Base-by-base conservation (phyloP, 2,888 invertebrate genomes). In the Synergus itoensis region DNA sequence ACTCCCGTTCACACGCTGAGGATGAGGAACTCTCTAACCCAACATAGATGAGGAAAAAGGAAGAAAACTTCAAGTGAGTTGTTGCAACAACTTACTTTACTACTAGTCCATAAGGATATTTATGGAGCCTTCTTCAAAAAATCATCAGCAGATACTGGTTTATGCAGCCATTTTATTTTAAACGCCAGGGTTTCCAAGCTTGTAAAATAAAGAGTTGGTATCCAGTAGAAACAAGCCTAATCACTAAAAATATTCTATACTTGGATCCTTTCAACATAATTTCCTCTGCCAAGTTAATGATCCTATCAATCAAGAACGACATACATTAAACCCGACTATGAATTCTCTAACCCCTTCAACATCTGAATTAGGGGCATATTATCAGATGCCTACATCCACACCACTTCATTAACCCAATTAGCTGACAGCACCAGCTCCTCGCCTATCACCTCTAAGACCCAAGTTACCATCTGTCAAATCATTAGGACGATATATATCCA, bases 341-440 rank as follows among this genome's bases (percentile, higher is more conserved):
- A 65, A 65, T 65, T 41, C 18, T n/a, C 41, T 40, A 43, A 65
- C 65, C 65, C n/a, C 43, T 65, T 65, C 11, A 65, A n/a, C 53
- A 53, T 53, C n/a, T 73, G 73, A 73, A 73, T 73, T 53, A 45
- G n/a, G 11, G 73, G 16, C 53, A 73, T 73, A 28, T 73, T n/a
- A 73, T 53, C n/a, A 73, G 45, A 18, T 28, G 36, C 73, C 73
- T 36, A n/a, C n/a, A 73, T 73, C 48, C 73, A 53, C 28, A 53
- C 36, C 36, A 53, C 73, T 73, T 73, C 36, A 53, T 73, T 53
- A 73, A 28, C 3, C 36, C 36, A 53, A 53, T 53, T 73, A 73
- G 48, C 36, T 43, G 65, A 43, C 41, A 41, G 18, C 65, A n/a
- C 41, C 18, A 40, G 65, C 36, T 63, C 5, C 36, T 41, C 8